Evolutionary conservation across 2,888 invertebrate genomes (phyloP), one percentile per base, ranked within the genome.

Genomic region (Anodontia alba): DNA sequence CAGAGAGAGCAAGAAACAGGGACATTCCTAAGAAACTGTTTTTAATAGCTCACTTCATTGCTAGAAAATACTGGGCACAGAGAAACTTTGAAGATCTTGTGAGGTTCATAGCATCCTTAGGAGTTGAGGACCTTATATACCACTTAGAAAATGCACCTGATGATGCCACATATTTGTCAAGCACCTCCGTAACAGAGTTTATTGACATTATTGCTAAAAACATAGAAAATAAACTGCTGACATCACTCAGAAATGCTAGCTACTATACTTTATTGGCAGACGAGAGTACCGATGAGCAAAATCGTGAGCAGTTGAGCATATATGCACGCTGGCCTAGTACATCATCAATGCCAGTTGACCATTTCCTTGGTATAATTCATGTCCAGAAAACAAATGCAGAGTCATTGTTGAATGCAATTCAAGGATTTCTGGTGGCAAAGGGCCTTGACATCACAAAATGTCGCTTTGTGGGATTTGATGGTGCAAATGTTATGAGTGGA

Each of bases 21-120:
- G 72, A 66, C n/a, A 54, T 75, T 46, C 26, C 75, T 20, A 81
- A 78, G 54, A 81, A 81, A 76, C 42, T 81, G 26, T 78, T 75
- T 68, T 17, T 43, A 17, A 33, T 43, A 0, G 33, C 43, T 20
- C 31, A 81, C 33, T 81, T 75, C 57, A 72, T 81, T 5, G n/a
- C 49, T 33, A 17, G 67, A 29, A 72, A 77, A 76, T 38, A 78
- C 26, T 75, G 78, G 81, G 74, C 75, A 33, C 68, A 72, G 33
- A 3, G 20, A 33, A 78, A 74, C 23, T 75, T 67, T 75, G 69
- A 67, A 26, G 76, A 78, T 23, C 26, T 81, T n/a, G 78, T 78
- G 8, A 70, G 68, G 46, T 81, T 75, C 62, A 38, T 81, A 26
- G 75, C 83, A n/a, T 26, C 54, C 5, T 20, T 83, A 10, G 78